Evolutionary conservation across 2,888 invertebrate species (phyloP).

Genomic region (Agrochola macilenta): DNA sequence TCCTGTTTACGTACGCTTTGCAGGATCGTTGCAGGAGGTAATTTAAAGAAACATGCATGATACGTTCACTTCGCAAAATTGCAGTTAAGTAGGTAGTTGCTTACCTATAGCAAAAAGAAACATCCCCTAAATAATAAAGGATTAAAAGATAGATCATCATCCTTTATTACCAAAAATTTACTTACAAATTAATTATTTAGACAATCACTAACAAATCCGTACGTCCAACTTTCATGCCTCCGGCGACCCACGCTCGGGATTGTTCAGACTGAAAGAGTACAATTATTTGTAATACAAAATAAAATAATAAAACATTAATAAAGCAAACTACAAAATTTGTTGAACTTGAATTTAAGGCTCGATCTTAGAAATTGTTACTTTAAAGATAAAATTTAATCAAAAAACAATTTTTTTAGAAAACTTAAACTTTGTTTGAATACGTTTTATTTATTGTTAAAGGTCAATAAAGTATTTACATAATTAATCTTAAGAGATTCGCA

Average conservation of each 20-base stretch:
- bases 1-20: background rate
- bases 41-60: background rate
- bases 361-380: background rate
- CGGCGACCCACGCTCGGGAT: background rate
- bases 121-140: background rate
- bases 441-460: background rate
- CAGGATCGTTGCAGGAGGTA: background rate
- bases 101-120: background rate
- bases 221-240: constrained; percentile 31
- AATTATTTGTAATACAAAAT: constrained; percentile 9
- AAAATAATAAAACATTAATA: constrained; percentile 1
- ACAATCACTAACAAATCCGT: constrained; percentile 30
- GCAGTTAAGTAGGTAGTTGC: no score
- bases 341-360: background rate
- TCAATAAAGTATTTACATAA: background rate
- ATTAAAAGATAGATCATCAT: constrained; percentile 18
- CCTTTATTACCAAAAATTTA: constrained; percentile 29
- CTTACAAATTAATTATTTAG: constrained; percentile 44
- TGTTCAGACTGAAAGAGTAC: constrained; percentile 1
- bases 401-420: background rate
- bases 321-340: constrained; percentile 6
- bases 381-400: background rate
- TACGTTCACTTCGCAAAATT: background rate
- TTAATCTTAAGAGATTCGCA: background rate
- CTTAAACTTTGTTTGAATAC: background rate